Conservation (phyloP, 2,797 vertebrate species). For the Paguma larvata region DNA sequence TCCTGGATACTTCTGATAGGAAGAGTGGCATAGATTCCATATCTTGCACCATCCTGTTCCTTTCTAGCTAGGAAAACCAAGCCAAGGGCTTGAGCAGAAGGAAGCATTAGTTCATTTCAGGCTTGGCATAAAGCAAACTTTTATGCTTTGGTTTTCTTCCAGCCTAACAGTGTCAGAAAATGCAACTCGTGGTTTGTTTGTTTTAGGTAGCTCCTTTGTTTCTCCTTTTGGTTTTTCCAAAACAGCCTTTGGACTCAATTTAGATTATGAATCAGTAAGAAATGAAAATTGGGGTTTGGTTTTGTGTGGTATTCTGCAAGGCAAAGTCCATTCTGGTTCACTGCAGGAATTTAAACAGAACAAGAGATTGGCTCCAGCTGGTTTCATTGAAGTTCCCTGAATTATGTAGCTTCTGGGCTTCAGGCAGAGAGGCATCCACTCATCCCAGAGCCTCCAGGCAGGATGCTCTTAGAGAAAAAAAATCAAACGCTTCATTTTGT, state of each 20-base stretch:
- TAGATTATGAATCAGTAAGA: neutral
- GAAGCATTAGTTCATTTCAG: neutral
- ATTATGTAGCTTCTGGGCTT: neutral
- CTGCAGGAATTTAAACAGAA: neutral
- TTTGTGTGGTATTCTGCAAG: neutral
- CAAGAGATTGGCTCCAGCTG: neutral
- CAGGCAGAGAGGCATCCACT: neutral
- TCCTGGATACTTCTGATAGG: neutral
- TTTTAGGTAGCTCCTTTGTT: neutral
- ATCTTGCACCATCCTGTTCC: neutral
- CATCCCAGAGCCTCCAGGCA: rapidly evolving
- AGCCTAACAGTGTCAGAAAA: constrained; percentile 10
- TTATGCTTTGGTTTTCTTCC: neutral
- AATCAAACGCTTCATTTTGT: neutral
- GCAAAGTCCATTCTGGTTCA: neutral
- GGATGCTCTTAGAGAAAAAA: neutral
- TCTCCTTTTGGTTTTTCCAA: neutral
- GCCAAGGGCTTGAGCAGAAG: neutral
- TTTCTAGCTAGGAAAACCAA: neutral
- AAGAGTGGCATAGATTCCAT: neutral
- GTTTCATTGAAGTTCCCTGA: neutral
- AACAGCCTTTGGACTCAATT: constrained; percentile 5
- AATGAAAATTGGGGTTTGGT: neutral
- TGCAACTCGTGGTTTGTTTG: neutral
- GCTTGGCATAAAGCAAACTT: neutral